phyloP scores from a whole-genome alignment of 2,797 vertebrate species.

The Enoplosus armatus region DNA sequence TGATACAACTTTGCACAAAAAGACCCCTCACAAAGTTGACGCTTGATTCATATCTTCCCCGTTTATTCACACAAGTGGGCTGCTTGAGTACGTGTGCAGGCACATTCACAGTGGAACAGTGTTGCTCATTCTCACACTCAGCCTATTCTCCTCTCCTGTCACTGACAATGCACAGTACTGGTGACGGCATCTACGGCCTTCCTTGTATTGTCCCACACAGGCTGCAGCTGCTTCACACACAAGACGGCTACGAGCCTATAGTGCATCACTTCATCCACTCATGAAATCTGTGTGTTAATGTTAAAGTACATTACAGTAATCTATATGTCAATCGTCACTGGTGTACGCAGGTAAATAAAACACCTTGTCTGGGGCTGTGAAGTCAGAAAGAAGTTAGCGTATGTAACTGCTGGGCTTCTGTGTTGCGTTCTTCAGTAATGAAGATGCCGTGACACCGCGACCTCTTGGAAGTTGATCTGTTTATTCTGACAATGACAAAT shows the following conservation, averaged over 20 bases:
- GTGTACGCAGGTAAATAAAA: neutral
- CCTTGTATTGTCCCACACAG: conserved; percentile 77
- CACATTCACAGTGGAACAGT: conserved; percentile 65
- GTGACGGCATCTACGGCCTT: conserved; percentile 75
- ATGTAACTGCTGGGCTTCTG: neutral
- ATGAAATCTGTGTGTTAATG: neutral
- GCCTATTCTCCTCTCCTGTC: conserved; percentile 60
- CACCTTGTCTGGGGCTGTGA: neutral
- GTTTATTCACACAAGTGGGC: conserved; percentile 75
- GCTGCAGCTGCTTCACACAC: conserved; percentile 61
- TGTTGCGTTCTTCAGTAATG: neutral
- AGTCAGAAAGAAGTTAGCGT: neutral
- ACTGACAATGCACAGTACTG: conserved; percentile 73
- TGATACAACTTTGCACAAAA: conserved; percentile 37
- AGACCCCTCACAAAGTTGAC: conserved; percentile 41
- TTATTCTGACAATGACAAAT: no score
- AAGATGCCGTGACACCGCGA: neutral
- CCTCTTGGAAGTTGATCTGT: no score
- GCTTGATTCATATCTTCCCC: conserved; percentile 70
- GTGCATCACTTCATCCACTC: conserved; percentile 9
- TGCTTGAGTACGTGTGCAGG: conserved; percentile 60
- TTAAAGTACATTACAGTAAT: neutral
- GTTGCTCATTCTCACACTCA: conserved; percentile 63
- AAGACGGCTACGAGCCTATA: neutral
- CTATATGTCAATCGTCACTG: neutral